phyloP scores from a whole-genome alignment of 2,113 vertebrate genomes.

The Natator depressus region DNA sequence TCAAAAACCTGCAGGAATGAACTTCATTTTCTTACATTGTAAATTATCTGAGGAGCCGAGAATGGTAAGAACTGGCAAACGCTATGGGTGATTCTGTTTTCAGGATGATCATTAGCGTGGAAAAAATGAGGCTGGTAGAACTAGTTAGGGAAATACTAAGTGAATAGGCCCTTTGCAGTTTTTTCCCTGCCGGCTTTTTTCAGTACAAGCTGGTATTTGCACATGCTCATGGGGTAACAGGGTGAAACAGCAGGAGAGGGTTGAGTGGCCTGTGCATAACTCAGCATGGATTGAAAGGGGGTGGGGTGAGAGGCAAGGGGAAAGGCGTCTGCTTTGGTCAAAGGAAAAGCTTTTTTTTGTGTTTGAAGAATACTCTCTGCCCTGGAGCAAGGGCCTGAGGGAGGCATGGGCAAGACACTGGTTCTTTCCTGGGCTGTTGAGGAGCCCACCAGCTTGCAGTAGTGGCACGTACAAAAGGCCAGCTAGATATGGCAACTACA shows the following conservation, averaged over 20 bases:
- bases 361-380: background rate
- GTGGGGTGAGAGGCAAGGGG: background rate
- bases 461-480: background rate
- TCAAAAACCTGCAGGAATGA: background rate
- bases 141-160: accelerated
- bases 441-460: background rate
- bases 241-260: background rate
- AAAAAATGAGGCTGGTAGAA: background rate
- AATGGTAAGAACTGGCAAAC: background rate
- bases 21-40: background rate
- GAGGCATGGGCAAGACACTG: background rate
- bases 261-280: background rate
- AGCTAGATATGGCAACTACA: background rate
- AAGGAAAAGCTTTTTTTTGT: background rate
- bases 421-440: background rate
- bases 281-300: background rate
- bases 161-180: accelerated
- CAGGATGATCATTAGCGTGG: accelerated
- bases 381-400: background rate
- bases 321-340: background rate
- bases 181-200: background rate
- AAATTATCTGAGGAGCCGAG: accelerated
- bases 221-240: background rate
- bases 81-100: background rate
- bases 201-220: background rate